Evolutionary conservation across 2,888 invertebrate genomes (phyloP), one percentile per base, ranked within the genome.

Genomic region (Deilephila porcellus): DNA sequence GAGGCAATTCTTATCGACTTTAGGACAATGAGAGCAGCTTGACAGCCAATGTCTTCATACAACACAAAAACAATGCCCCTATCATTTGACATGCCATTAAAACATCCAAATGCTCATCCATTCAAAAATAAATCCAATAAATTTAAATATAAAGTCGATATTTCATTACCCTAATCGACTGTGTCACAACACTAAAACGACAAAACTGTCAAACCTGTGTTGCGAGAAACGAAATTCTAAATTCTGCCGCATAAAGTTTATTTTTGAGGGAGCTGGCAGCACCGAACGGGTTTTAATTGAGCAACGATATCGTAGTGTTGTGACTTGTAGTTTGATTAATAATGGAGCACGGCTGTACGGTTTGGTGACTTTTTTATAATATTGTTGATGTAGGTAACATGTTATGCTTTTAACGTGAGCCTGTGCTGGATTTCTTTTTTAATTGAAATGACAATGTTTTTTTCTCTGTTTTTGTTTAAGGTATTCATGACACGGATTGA

Each of bases 291-390:
- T 91, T 91, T 87, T 91, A 91, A 91, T 90, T 91, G 91, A 92
- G 90, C 91, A 90, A 92, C 90, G 88, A 90, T 93, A 93, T 94
- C 91, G 89, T 89, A 90, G 90, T 94, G 93, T 94, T 94, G 89
- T 94, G 94, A 94, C 94, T 93, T 91, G 91, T 88, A 85, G 77
- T 88, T 91, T 93, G 94, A 94, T 94, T 93, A 94, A 93, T 94
- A 93, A 94, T 92, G 94, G 93, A 89, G 86, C 85, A 84, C 85
- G 88, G 90, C 86, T 93, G 94, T 93, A 87, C 90, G 86, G 82
- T 88, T 83, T 78, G 80, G 80, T 76, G 80, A 79, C 83, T 85
- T 88, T 90, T 90, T 86, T 86, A 81, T 84, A 83, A 86, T 83
- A 85, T 87, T 91, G 88, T 90, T 88, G 91, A 88, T 86, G 86